A percentile compares a stretch with the other conserved stretches of the same genome.
These are phyloP conservation scores for Lasiurus borealis DNA, from an alignment of 2,113 vertebrate genomes.

Conservation along the genomic window DNA sequence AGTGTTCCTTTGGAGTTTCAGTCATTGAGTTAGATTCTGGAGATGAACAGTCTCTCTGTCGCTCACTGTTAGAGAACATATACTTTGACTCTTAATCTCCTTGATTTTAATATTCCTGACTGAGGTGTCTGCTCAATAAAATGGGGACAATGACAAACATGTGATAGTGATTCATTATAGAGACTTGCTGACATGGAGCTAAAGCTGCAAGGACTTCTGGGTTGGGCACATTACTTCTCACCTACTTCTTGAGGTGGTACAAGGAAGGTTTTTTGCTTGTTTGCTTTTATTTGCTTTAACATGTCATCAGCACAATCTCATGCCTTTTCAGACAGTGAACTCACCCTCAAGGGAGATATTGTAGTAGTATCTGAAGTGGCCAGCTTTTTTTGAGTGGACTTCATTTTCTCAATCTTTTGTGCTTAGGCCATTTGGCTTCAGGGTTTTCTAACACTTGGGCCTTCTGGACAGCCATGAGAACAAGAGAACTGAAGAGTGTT, in stretches of 20 bases:
- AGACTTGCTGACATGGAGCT: neutral
- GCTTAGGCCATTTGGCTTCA: neutral
- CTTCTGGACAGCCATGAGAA: neutral
- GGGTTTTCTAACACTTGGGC: neutral
- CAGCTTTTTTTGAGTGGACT: neutral
- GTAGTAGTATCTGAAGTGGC: neutral
- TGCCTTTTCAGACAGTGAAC: neutral
- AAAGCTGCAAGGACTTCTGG: neutral
- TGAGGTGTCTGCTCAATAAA: neutral
- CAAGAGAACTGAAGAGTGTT: neutral
- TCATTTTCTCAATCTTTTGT: neutral
- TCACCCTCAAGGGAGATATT: neutral
- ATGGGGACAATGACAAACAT: neutral
- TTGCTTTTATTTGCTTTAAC: neutral
- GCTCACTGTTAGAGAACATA: neutral
- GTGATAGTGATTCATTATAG: neutral
- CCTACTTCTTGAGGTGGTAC: neutral
- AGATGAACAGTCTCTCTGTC: neutral
- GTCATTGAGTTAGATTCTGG: neutral
- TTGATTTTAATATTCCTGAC: neutral
- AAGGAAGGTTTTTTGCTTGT: neutral
- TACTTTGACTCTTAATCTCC: neutral
- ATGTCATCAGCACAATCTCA: neutral
- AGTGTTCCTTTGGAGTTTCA: neutral
- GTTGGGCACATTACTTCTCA: neutral